These are phyloP conservation scores for Hippocampus zosterae DNA, from an alignment of 2,113 vertebrate genomes.

Conservation along the genomic window DNA sequence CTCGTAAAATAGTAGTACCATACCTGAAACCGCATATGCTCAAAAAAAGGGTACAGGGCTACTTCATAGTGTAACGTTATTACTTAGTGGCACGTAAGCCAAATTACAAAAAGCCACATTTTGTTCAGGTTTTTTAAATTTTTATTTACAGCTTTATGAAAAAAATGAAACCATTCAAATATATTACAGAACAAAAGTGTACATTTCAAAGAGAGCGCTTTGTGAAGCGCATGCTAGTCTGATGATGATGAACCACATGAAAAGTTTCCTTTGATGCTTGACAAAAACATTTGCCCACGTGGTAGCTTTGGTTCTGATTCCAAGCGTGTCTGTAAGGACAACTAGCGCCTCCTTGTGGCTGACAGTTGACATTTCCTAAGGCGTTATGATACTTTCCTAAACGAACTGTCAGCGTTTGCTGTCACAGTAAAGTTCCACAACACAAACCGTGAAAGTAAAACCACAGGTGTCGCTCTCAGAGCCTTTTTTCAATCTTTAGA, in stretches of 20 bases:
- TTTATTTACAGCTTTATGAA: slow-evolving; percentile 2
- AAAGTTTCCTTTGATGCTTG: neutral
- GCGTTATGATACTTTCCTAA: neutral
- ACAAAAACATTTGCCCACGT: neutral
- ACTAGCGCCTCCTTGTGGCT: slow-evolving; percentile 11
- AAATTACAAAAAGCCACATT: neutral
- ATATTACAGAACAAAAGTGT: neutral
- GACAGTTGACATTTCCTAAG: slow-evolving; percentile 4
- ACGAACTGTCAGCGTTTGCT: too few relatives aligned
- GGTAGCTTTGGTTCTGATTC: neutral
- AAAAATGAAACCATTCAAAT: neutral
- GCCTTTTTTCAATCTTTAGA: neutral
- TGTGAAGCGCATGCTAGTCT: neutral
- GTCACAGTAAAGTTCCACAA: neutral
- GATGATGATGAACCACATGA: neutral
- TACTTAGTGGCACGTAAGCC: neutral
- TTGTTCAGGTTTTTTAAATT: neutral
- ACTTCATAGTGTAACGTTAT: neutral
- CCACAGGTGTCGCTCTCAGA: slow-evolving; percentile 7
- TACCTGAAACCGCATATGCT: too few relatives aligned
- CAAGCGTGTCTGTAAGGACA: neutral
- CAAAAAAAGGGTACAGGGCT: too few relatives aligned
- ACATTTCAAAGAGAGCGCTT: neutral
- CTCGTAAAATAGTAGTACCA: too few relatives aligned
- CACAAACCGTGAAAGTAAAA: neutral